A percentile compares a stretch with the other conserved stretches of the same genome.
Conservation (phyloP, 1,140 invertebrate genomes). For the Cyclina sinensis region DNA sequence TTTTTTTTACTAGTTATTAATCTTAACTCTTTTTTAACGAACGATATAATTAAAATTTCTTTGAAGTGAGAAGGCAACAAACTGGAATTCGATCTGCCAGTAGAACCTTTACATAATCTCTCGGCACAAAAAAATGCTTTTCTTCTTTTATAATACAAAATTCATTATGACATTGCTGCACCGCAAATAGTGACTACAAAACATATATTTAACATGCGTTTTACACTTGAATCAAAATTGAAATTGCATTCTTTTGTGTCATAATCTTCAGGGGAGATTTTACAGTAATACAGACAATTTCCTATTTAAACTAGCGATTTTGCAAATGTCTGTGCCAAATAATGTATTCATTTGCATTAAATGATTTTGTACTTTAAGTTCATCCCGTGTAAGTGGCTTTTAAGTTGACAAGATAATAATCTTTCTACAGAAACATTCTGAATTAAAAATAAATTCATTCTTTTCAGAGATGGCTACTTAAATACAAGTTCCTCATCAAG, state of each 20-base stretch:
- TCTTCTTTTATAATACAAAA: background rate
- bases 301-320: background rate
- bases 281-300: background rate
- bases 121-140: background rate
- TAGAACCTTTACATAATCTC: background rate
- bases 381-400: background rate
- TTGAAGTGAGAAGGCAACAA: conserved; percentile 5
- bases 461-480: background rate
- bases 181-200: background rate
- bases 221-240: conserved; percentile 27
- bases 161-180: background rate
- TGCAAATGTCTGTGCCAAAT: background rate
- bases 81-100: background rate
- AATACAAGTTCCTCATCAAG: background rate
- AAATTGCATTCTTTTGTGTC: conserved; percentile 33
- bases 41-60: background rate
- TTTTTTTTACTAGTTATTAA: background rate
- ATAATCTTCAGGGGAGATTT: conserved; percentile 26
- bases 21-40: background rate
- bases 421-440: background rate
- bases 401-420: conserved; percentile 23
- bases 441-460: background rate
- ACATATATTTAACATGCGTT: conserved; percentile 24
- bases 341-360: background rate
- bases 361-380: conserved; percentile 18